Evolutionary conservation across 1,140 invertebrate genomes (phyloP).

Genomic region (Lepidostoma basale): DNA sequence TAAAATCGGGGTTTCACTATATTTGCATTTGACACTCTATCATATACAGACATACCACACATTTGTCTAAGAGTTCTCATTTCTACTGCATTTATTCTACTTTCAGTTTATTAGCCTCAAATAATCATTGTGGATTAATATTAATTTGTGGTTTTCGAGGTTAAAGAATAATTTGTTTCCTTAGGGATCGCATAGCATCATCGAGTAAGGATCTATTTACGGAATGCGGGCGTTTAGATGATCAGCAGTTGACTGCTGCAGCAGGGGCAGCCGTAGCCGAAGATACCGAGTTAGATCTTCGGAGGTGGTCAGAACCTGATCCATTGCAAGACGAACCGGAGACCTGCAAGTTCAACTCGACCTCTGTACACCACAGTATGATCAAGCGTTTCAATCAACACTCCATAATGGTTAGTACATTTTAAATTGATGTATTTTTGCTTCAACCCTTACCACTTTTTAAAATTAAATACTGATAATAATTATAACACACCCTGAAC

Average conservation of each 20-base stretch:
- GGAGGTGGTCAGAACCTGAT: conserved; percentile 39
- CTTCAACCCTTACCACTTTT: too few relatives aligned
- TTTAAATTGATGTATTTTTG: not conserved
- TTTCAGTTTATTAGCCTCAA: too few relatives aligned
- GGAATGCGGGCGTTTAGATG: conserved; percentile 95
- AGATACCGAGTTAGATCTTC: conserved; percentile 81
- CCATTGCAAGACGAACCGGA: conserved; percentile 32
- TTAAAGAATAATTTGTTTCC: too few relatives aligned
- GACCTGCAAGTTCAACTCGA: not conserved
- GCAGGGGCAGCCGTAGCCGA: conserved; percentile 81
- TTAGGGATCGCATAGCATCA: conserved; percentile 85
- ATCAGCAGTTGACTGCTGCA: conserved; percentile 82
- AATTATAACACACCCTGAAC: too few relatives aligned
- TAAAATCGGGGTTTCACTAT: too few relatives aligned
- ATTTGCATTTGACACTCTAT: too few relatives aligned
- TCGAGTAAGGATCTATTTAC: conserved; percentile 93
- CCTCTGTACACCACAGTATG: conserved; percentile 85
- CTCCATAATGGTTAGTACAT: conserved; percentile 80
- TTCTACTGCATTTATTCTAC: too few relatives aligned
- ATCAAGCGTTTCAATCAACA: conserved; percentile 97
- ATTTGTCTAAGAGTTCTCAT: too few relatives aligned
- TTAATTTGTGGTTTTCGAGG: too few relatives aligned
- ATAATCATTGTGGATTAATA: not conserved
- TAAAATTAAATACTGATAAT: too few relatives aligned
- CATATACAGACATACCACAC: too few relatives aligned